Base-by-base conservation (phyloP, 1,140 invertebrate genomes). In the Diorhabda carinulata region DNA sequence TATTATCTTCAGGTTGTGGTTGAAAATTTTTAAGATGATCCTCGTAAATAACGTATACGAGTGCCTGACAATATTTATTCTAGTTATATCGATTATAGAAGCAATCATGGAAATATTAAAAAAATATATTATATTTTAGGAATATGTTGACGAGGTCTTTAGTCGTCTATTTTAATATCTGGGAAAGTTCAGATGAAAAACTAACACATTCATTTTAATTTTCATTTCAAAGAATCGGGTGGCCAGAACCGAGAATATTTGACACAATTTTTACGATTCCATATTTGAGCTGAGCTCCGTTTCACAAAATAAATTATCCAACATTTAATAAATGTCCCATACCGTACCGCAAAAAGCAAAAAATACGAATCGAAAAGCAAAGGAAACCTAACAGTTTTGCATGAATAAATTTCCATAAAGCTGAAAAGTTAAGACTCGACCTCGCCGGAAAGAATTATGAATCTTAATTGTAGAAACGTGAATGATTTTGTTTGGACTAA, bases 401-500 rank as follows among this genome's bases (percentile, higher is more conserved):
- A 62, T 62, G 61, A 62, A 62, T 62, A 62, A 62, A 62, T 62
- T 62, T 43, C 44, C 61, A 62, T 62, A 44, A 62, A 10, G 61
- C 61, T 62, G 61, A 44, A 62, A 43, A 43, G 61, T 43, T 62
- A 44, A 62, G 61, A 43, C 61, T 43, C 58, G 25, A 41, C 58
- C 47, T 52, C n/a, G 61, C 61, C 61, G 61, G 61, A 62, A 62
- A 62, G 61, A 62, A 62, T 62, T 62, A 62, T 62, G 61, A 62
- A 62, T 62, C 61, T 62, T 62, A 62, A 62, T 62, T 62, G 61
- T 62, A 43, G 43, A 43, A 62, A 62, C 44, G 61, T 62, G 43
- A 43, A 43, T 8, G 61, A 69, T n/a, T n/a, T 52, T 8, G 47
- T 52, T 52, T 52, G 47, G 6, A 52, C 25, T 25, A 25, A 25